A percentile compares a stretch with the other conserved stretches of the same genome.
Conservation (phyloP, 1,140 invertebrate genomes). For the Andrena cerasifolii region DNA sequence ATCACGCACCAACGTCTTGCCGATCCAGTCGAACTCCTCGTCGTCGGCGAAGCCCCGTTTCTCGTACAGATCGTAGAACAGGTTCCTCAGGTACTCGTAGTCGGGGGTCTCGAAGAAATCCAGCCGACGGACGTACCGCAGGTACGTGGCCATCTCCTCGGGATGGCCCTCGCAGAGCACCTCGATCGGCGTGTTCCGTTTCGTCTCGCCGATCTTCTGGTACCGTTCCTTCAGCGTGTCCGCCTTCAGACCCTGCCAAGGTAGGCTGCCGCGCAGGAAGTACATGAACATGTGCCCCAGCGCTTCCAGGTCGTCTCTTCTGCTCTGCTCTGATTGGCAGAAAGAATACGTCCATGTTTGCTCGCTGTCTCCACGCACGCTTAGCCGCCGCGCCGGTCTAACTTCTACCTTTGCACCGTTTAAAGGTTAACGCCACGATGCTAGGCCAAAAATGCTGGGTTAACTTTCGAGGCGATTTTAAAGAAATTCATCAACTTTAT, state of each 20-base stretch:
- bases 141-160: constrained; percentile 98
- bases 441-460: no score
- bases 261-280: constrained; percentile 98
- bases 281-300: constrained; percentile 99
- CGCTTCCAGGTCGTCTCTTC: constrained; percentile 99
- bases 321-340: constrained; percentile 94
- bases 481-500: no score
- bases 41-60: constrained; percentile 96
- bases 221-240: constrained; percentile 99
- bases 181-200: constrained; percentile 98
- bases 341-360: constrained; percentile 42
- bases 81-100: constrained; percentile 98
- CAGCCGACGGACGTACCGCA: constrained; percentile 97
- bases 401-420: no score
- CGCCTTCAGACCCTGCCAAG: constrained; percentile 99
- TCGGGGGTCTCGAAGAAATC: constrained; percentile 99
- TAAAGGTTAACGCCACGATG: no score
- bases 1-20: constrained; percentile 93
- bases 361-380: background rate
- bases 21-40: constrained; percentile 99
- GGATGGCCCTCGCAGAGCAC: constrained; percentile 98
- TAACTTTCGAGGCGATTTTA: no score
- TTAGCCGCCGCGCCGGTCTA: no score
- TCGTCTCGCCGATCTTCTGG: constrained; percentile 99
- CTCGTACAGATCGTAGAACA: constrained; percentile 97